Base-by-base conservation (phyloP, 2,797 vertebrate species). In the Micrastur ruficollis region DNA sequence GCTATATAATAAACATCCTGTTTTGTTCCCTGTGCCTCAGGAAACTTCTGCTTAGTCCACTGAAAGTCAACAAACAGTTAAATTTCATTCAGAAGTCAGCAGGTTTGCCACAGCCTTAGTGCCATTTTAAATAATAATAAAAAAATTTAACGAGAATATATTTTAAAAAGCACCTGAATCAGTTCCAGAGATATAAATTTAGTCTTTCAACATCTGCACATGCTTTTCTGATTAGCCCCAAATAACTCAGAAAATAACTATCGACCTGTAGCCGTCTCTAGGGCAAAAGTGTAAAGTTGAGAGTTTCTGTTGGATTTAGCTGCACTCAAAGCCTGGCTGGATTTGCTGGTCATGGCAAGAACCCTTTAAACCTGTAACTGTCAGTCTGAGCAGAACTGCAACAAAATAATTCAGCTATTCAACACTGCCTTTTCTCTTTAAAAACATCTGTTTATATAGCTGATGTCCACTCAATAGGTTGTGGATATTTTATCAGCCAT, bases 291-390 rank as follows among this genome's bases (percentile, higher is more conserved):
- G 80, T 95, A 93, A 98, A 98, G 91, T 86, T 97, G 91, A 97
- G 96, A 96, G 88, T 98, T 98, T 98, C 97, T 97, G 14, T 79
- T 96, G 95, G 95, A 97, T 97, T 98, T 97, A 96, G 94, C 42
- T 78, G 76, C 94, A 88, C 81, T 97, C 96, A 89, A 94, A 96
- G 75, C 93, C 84, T 53, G 20, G 47, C 89, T 97, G 93, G 85
- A 95, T 97, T 97, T 98, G 79, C 91, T 97, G 97, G 93, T 91
- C 81, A 88, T 89, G 88, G 94, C 88, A 97, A 95, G 66, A 81
- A 75, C 62, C 91, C 79, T 91, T 97, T 97, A 98, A 92, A 96
- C 36, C 73, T 47, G 29, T 55, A 96, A 97, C 74, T 90, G 86
- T 94, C 95, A 91, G 56, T 86, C 80, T 81, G 78, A 98, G 86